Evolutionary conservation across 2,113 vertebrate genomes (phyloP).

Genomic region (Hemiscyllium ocellatum): DNA sequence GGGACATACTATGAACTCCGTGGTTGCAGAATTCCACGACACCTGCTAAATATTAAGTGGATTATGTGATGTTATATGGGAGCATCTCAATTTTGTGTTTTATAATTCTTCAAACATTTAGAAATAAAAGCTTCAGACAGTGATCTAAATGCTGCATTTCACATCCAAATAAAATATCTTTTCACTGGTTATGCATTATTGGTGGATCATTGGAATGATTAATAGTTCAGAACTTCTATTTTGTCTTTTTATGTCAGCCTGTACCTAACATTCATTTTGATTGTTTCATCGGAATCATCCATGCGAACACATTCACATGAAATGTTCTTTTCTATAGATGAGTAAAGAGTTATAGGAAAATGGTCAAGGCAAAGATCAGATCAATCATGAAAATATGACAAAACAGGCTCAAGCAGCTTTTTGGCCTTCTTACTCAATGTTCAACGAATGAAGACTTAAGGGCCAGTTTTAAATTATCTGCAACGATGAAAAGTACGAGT

Average conservation of each 20-base stretch:
- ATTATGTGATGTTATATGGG: not conserved
- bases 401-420: not conserved
- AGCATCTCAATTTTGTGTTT: not conserved
- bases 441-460: not conserved
- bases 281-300: not conserved
- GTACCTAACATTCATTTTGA: not conserved
- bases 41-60: slow-evolving; percentile 18
- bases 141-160: not conserved
- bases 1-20: not conserved
- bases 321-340: not conserved
- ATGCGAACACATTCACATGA: not conserved
- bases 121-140: not conserved
- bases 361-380: not conserved
- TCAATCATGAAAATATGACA: not conserved
- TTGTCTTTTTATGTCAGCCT: not conserved
- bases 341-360: not conserved
- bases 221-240: not conserved
- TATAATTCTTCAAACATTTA: not conserved
- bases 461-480: not conserved
- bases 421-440: not conserved
- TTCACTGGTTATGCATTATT: not conserved
- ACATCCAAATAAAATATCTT: not conserved
- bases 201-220: not conserved
- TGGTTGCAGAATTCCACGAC: slow-evolving; percentile 14
- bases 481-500: not conserved